Evolutionary conservation across 2,888 invertebrate species (phyloP), one percentile per base, ranked within the genome.

Genomic region (Habrosyne pyritoides): DNA sequence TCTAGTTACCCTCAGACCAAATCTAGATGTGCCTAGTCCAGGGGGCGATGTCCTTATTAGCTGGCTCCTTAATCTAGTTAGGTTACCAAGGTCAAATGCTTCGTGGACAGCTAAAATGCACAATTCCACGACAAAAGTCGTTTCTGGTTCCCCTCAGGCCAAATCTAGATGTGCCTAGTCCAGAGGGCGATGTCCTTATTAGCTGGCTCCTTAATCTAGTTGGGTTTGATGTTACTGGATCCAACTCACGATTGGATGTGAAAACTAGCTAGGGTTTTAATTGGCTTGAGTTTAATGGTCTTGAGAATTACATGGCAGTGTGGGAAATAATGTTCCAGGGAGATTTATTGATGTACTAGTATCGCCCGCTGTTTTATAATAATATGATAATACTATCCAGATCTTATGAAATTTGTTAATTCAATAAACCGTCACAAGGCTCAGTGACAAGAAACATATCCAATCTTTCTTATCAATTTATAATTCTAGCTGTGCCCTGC

Each of bases 161-260:
- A 42, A 42, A 42, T 18, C 42, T 18, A 42, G 42, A 42, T 42
- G 18, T n/a, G 8, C 14, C 42, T n/a, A 18, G 18, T 42, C n/a
- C 14, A 42, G 18, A 42, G 42, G n/a, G 1, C 42, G 18, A 42
- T 42, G 42, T 14, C 18, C 42, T 36, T 42, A 33, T 33, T 53
- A 30, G 10, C 21, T n/a, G 21, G 2, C 47, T 26, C 47, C 18
- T 42, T 18, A 42, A 42, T 42, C 42, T 42, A 18, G 53, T 30
- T 47, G 53, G 21, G 47, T 53, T 46, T 53, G 47, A 53, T n/a
- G 33, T 33, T n/a, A 33, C n/a, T 33, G 33, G 33, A 33, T 33
- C 33, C n/a, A 33, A n/a, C n/a, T 33, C 33, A 42, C 8, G 42
- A 42, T 42, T 42, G 42, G 42, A 18, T 42, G 7, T 7, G 42